Percentiles rank a stretch among this genome's conserved stretches.
phyloP scores from a whole-genome alignment of 2,113 vertebrate species.

The Proterorhinus semilunaris region DNA sequence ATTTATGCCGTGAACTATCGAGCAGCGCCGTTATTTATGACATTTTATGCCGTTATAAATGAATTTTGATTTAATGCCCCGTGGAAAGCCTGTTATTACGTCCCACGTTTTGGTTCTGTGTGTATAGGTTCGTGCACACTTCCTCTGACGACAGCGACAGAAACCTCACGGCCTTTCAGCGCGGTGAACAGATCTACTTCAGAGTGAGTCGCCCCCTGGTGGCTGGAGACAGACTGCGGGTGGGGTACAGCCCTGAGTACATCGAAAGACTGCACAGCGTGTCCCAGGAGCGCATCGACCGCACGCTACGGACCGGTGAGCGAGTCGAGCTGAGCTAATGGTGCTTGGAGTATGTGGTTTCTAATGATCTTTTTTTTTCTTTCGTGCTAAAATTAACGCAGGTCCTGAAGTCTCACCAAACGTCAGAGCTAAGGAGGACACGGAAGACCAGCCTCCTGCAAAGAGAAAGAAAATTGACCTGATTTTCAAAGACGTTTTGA shows the following conservation, averaged over 20 bases:
- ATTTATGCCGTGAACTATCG: too few species aligned
- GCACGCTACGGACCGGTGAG: slow-evolving; percentile 86
- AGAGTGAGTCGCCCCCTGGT: slow-evolving; percentile 82
- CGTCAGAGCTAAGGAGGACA: slow-evolving; percentile 82
- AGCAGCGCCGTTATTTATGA: too few species aligned
- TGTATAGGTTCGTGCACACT: slow-evolving; percentile 85
- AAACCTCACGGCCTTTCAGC: slow-evolving; percentile 92
- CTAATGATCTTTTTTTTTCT: neutral
- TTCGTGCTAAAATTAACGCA: slow-evolving; percentile 39
- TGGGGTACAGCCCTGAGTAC: slow-evolving; percentile 94
- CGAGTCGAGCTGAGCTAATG: too few species aligned
- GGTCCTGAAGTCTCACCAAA: slow-evolving; percentile 73
- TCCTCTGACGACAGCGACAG: slow-evolving; percentile 86
- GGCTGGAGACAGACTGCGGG: slow-evolving; percentile 85
- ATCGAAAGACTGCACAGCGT: slow-evolving; percentile 86
- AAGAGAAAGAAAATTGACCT: slow-evolving; percentile 97
- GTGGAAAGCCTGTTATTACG: too few species aligned
- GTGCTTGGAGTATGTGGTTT: too few species aligned
- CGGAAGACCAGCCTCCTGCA: slow-evolving; percentile 80
- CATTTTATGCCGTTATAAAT: too few species aligned
- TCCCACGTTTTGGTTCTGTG: neutral
- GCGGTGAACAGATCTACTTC: slow-evolving; percentile 87
- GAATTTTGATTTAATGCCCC: too few species aligned
- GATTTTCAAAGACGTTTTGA: slow-evolving; percentile 90
- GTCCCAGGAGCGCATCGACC: slow-evolving; percentile 86